These are phyloP conservation scores for Gadopsis bispinosus DNA, from an alignment of 2,797 vertebrate species.

Conservation along the genomic window DNA sequence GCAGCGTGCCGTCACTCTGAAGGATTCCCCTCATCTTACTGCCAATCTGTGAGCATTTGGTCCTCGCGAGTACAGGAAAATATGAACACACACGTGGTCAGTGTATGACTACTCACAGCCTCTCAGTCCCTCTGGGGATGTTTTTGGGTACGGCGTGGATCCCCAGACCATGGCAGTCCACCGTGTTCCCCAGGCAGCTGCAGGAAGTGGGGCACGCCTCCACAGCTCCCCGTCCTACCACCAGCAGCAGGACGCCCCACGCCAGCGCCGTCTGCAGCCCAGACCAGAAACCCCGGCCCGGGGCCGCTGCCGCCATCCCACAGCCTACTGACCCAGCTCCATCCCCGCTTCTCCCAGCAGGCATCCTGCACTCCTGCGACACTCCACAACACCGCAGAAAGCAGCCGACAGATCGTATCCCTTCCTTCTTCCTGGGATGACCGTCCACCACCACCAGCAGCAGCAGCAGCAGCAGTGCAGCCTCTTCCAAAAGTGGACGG, in stretches of 20 bases:
- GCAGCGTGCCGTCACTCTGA: slow-evolving; percentile 35
- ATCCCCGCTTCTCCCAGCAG: slow-evolving; percentile 40
- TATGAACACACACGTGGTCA: neutral
- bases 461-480: neutral
- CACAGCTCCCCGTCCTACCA: slow-evolving; percentile 44
- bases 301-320: slow-evolving; percentile 7
- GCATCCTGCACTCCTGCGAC: slow-evolving; percentile 59
- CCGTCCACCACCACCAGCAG: neutral
- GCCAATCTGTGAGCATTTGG: neutral
- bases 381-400: slow-evolving; percentile 45
- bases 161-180: slow-evolving; percentile 84
- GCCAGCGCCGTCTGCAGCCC: slow-evolving; percentile 36
- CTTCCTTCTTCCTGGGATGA: slow-evolving; percentile 1
- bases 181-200: slow-evolving; percentile 82
- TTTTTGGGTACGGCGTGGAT: slow-evolving; percentile 76
- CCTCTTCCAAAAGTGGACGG: slow-evolving; percentile 37
- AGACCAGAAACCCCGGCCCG: neutral
- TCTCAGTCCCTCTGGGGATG: slow-evolving; percentile 81
- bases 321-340: slow-evolving; percentile 46
- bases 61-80: slow-evolving; percentile 7
- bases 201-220: slow-evolving; percentile 77
- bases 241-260: slow-evolving; percentile 52
- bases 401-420: slow-evolving; percentile 16
- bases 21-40: slow-evolving; percentile 39
- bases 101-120: slow-evolving; percentile 78